Percentiles rank a stretch among this genome's conserved stretches.
phyloP scores from a whole-genome alignment of 2,888 invertebrate species.

The Scaptodrosophila latifasciaeformis region DNA sequence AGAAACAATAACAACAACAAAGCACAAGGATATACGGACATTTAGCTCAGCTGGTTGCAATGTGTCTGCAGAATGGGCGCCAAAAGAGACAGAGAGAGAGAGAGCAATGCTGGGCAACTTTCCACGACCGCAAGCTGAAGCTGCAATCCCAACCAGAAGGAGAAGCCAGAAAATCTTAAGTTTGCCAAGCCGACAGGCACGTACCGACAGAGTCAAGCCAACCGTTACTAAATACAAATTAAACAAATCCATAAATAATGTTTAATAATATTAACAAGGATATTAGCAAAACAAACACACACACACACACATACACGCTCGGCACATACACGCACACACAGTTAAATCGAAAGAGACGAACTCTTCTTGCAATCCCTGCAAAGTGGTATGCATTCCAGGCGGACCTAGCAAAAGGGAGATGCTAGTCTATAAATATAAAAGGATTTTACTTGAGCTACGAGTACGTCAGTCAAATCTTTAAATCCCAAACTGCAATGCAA shows the following conservation, averaged over 20 bases:
- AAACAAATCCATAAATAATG: slow-evolving; percentile 75
- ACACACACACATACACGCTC: slow-evolving; percentile 13
- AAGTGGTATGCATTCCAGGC: too few relatives aligned
- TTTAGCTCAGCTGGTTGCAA: slow-evolving; percentile 32
- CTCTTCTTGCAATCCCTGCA: slow-evolving; percentile 54
- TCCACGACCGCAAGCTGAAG: slow-evolving; percentile 54
- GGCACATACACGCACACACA: slow-evolving; percentile 9
- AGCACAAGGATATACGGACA: slow-evolving; percentile 37
- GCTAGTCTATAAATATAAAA: too few relatives aligned
- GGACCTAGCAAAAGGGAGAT: too few relatives aligned
- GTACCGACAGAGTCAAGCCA: slow-evolving; percentile 30
- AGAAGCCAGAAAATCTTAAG: slow-evolving; percentile 19
- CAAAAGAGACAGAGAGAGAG: neutral
- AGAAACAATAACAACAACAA: slow-evolving; percentile 13
- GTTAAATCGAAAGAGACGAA: slow-evolving; percentile 26
- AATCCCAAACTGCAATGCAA: too few relatives aligned
- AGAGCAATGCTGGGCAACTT: slow-evolving; percentile 7
- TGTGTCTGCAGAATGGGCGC: too few relatives aligned
- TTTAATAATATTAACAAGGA: slow-evolving; percentile 74
- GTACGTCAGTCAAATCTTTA: too few relatives aligned
- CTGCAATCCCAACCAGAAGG: slow-evolving; percentile 30
- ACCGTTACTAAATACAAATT: slow-evolving; percentile 74
- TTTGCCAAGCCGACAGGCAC: slow-evolving; percentile 26
- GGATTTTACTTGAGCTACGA: too few relatives aligned
- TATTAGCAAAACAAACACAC: slow-evolving; percentile 64